phyloP scores from a whole-genome alignment of 2,888 invertebrate genomes.

The Chorisops tibialis region DNA sequence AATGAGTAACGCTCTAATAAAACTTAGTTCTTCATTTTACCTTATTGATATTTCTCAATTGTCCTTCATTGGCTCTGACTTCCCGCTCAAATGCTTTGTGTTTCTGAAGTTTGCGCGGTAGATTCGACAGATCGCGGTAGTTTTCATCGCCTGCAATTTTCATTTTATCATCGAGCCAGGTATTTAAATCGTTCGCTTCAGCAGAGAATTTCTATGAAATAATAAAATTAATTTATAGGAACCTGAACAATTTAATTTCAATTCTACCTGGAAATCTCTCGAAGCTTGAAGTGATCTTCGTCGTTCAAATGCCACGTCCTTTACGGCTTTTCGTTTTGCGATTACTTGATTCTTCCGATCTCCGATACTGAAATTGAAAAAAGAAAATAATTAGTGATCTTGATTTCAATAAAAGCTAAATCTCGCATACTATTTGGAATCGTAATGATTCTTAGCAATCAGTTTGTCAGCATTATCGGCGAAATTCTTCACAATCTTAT shows the following conservation, averaged over 20 bases:
- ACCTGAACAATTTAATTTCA: no score
- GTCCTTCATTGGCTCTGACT: slow-evolving; percentile 89
- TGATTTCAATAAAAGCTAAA: not conserved
- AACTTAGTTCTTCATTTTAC: slow-evolving; percentile 43
- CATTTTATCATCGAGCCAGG: slow-evolving; percentile 90
- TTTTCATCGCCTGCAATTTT: slow-evolving; percentile 90
- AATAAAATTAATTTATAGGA: not conserved
- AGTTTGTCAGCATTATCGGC: slow-evolving; percentile 78
- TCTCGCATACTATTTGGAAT: slow-evolving; percentile 65
- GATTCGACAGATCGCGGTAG: slow-evolving; percentile 83
- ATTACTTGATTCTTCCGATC: slow-evolving; percentile 73
- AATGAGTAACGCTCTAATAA: not conserved
- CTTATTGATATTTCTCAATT: slow-evolving; percentile 81
- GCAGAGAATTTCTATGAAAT: slow-evolving; percentile 69
- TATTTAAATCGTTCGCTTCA: slow-evolving; percentile 83
- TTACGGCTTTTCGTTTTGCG: slow-evolving; percentile 69
- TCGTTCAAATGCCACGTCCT: slow-evolving; percentile 70
- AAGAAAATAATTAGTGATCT: no score
- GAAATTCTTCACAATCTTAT: slow-evolving; percentile 82
- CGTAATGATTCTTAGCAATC: slow-evolving; percentile 75
- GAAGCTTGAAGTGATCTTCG: slow-evolving; percentile 75
- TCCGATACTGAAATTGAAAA: slow-evolving; percentile 56
- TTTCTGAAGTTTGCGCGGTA: slow-evolving; percentile 89
- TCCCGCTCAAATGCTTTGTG: slow-evolving; percentile 97
- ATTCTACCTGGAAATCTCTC: slow-evolving; percentile 69